Conservation (phyloP, 2,888 invertebrate species). For the Melanostoma scalare region DNA sequence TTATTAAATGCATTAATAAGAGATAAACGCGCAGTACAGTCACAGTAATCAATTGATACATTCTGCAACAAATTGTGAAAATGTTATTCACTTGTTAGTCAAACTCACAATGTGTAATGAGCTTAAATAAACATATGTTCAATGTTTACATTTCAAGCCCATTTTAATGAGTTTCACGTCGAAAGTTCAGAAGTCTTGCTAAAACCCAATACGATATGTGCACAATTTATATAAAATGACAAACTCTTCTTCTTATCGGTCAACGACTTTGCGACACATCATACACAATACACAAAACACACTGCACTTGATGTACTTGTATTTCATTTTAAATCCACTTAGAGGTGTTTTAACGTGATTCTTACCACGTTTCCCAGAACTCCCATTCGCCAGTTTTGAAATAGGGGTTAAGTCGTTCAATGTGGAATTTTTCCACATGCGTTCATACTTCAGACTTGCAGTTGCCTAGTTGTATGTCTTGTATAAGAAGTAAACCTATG, state of each 20-base stretch:
- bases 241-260: slow-evolving; percentile 33
- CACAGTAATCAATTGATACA: too few species aligned
- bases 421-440: slow-evolving; percentile 16
- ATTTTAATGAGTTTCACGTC: slow-evolving; percentile 6
- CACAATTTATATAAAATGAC: not conserved
- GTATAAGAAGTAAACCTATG: not conserved
- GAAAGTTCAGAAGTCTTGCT: slow-evolving; percentile 10
- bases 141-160: not conserved
- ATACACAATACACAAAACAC: slow-evolving; percentile 20
- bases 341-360: slow-evolving; percentile 30
- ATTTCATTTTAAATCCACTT: slow-evolving; percentile 46
- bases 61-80: too few species aligned
- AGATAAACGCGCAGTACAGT: too few species aligned
- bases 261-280: slow-evolving; percentile 28
- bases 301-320: slow-evolving; percentile 7
- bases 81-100: too few species aligned
- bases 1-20: too few species aligned
- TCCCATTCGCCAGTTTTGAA: slow-evolving; percentile 23
- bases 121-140: not conserved
- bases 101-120: too few species aligned
- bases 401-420: slow-evolving; percentile 41
- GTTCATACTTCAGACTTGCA: slow-evolving; percentile 6
- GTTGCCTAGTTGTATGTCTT: slow-evolving; percentile 13
- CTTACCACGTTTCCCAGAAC: slow-evolving; percentile 25
- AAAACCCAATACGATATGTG: not conserved